Evolutionary conservation across 2,113 vertebrate species (phyloP).

Genomic region (Laticauda colubrina): DNA sequence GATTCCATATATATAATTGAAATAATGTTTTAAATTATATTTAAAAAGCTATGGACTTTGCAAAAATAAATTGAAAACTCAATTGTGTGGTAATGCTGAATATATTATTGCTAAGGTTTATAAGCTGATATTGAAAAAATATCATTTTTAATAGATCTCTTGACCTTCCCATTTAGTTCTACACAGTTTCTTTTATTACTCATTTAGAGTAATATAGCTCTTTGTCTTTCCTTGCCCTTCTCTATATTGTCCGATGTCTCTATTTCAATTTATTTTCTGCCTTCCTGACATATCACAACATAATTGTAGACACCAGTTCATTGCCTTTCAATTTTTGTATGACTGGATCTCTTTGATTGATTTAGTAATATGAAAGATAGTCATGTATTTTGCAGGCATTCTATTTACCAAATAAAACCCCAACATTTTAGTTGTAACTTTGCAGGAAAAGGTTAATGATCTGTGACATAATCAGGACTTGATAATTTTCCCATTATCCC

Average conservation of each 20-base stretch:
- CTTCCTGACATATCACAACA: not conserved
- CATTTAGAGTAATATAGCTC: not conserved
- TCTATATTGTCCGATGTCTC: not conserved
- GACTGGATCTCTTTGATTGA: not conserved
- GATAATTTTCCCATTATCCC: not conserved
- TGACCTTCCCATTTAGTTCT: not conserved
- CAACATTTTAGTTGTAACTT: not conserved
- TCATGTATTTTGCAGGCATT: not conserved
- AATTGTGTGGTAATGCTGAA: too few relatives aligned
- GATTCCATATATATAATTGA: too few relatives aligned
- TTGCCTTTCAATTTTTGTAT: not conserved
- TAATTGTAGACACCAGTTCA: not conserved
- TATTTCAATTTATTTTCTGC: not conserved
- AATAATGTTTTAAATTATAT: too few relatives aligned
- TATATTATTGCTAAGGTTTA: too few relatives aligned
- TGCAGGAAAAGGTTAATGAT: not conserved
- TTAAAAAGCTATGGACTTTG: too few relatives aligned
- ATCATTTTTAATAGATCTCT: not conserved
- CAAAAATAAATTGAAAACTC: too few relatives aligned
- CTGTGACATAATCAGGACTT: not conserved
- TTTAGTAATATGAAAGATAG: not conserved
- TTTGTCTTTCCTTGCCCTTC: not conserved
- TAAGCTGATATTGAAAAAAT: too few relatives aligned
- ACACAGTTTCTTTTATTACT: not conserved
- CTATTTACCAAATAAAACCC: not conserved